A percentile compares a stretch with the other conserved stretches of the same genome.
phyloP scores from a whole-genome alignment of 2,113 vertebrate species.

The Meleagris gallopavo region DNA sequence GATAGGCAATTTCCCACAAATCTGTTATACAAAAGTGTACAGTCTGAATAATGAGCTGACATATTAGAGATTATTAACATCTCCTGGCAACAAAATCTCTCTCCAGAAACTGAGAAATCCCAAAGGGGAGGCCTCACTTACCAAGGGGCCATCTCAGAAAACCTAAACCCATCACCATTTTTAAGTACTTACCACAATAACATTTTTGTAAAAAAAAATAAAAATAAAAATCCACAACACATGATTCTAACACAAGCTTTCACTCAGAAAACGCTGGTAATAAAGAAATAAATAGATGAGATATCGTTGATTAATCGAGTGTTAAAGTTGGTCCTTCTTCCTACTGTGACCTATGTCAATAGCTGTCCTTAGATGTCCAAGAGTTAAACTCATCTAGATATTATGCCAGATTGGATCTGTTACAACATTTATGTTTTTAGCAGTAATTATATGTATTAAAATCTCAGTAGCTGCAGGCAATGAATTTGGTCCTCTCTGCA shows the following conservation, averaged over 20 bases:
- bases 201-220: not conserved
- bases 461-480: not conserved
- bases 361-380: not conserved
- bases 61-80: not conserved
- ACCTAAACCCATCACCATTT: not conserved
- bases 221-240: not conserved
- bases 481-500: not conserved
- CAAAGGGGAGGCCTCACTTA: not conserved
- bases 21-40: not conserved
- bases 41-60: not conserved
- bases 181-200: not conserved
- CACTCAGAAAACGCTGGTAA: not conserved
- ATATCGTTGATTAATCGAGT: not conserved
- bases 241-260: not conserved
- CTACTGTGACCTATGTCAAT: not conserved
- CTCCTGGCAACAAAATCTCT: not conserved
- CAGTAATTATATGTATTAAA: not conserved
- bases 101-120: not conserved
- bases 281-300: not conserved
- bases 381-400: not conserved
- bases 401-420: not conserved
- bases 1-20: not conserved
- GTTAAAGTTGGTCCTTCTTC: not conserved
- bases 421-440: conserved; percentile 9
- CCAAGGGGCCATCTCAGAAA: not conserved